phyloP scores from a whole-genome alignment of 2,888 invertebrate genomes.

The Limnephilus lunatus region DNA sequence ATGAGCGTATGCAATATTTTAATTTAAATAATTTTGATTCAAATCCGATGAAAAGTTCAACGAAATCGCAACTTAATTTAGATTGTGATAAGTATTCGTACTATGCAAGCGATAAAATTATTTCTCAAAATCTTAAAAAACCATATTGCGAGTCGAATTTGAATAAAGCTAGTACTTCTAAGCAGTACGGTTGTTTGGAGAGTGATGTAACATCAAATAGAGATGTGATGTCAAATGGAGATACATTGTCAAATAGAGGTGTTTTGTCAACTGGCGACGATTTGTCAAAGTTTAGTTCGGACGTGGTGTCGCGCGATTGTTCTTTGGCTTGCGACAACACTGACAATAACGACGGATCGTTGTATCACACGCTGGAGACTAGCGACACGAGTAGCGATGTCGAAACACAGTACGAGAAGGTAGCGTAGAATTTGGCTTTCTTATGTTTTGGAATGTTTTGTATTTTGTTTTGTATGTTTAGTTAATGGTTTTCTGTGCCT shows the following conservation, averaged over 20 bases:
- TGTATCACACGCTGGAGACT: conserved; percentile 36
- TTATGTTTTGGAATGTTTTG: conserved; percentile 16
- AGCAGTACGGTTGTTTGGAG: not conserved
- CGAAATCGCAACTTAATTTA: not conserved
- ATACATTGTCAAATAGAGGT: not conserved
- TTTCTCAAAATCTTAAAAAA: not conserved
- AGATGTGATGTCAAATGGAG: not conserved
- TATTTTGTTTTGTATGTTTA: not conserved
- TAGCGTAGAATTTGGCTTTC: conserved; percentile 51
- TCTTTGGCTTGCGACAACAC: not conserved
- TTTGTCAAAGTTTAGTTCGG: conserved; percentile 32
- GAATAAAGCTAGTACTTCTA: not conserved
- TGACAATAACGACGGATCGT: conserved; percentile 3
- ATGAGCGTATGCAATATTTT: not conserved
- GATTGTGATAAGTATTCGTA: not conserved
- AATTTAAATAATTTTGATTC: not conserved
- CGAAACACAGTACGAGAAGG: conserved; percentile 56
- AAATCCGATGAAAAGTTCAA: not conserved
- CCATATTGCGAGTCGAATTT: not conserved
- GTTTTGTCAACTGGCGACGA: not conserved
- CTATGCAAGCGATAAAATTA: not conserved
- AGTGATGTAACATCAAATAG: not conserved
- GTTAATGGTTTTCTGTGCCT: not conserved
- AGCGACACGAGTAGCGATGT: conserved; percentile 54
- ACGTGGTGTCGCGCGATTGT: conserved; percentile 14